These are phyloP conservation scores for Connochaetes taurinus DNA, from an alignment of 2,113 vertebrate genomes.

Conservation along the genomic window DNA sequence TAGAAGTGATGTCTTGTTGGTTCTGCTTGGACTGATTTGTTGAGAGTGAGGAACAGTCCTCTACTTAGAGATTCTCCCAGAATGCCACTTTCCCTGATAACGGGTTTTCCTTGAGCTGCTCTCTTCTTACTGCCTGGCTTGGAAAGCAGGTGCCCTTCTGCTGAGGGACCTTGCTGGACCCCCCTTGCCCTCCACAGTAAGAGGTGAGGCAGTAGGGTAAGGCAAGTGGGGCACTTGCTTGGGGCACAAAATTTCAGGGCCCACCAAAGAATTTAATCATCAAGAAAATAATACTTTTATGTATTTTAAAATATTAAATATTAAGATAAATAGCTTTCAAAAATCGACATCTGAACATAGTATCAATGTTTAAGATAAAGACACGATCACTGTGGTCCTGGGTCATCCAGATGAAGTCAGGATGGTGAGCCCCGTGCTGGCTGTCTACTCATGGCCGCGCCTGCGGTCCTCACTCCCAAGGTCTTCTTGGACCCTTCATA, in stretches of 20 bases:
- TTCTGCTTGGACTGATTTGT: background rate
- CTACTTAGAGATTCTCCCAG: background rate
- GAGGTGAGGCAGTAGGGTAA: background rate
- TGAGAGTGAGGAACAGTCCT: background rate
- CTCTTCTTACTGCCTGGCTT: background rate
- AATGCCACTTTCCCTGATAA: background rate
- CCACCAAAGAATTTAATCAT: background rate
- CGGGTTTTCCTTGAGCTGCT: background rate
- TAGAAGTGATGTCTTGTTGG: background rate
- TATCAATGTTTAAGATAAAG: background rate
- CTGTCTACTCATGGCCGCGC: background rate
- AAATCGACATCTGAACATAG: background rate
- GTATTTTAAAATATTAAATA: background rate
- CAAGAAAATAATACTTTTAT: background rate
- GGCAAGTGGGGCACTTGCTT: background rate
- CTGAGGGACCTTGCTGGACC: background rate
- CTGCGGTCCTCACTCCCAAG: background rate
- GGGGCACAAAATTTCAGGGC: background rate
- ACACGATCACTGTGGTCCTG: background rate
- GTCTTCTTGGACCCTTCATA: background rate
- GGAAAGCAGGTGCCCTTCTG: background rate
- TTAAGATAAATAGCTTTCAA: background rate
- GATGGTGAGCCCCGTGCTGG: background rate
- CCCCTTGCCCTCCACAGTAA: accelerated
- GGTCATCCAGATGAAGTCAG: background rate